Conservation (phyloP, 64 coral and sea anemone species). For the Stichodactyla helianthus region DNA sequence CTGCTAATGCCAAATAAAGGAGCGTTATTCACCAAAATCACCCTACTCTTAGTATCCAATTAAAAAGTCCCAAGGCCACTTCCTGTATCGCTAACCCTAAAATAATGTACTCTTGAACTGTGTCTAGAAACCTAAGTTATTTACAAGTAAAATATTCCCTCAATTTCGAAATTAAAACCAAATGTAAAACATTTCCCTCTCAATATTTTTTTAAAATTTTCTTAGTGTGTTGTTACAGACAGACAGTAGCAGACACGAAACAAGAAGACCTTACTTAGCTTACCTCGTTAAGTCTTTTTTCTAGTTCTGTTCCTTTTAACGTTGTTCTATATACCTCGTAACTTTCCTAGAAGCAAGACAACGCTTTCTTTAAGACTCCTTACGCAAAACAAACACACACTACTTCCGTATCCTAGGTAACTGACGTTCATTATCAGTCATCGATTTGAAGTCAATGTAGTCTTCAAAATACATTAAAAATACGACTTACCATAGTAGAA, state of each 20-base stretch:
- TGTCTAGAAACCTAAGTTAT: too few species aligned
- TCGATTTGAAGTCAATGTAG: too few species aligned
- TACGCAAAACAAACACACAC: neutral
- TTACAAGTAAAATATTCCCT: too few species aligned
- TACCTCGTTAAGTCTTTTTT: neutral
- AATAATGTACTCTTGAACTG: too few species aligned
- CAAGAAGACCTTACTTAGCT: neutral
- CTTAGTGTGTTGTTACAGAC: too few species aligned
- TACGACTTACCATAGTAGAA: neutral
- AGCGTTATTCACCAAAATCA: neutral
- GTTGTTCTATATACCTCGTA: neutral
- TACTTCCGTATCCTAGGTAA: neutral
- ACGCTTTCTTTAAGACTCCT: neutral
- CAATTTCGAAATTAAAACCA: too few species aligned
- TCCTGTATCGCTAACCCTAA: neutral
- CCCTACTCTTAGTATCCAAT: neutral
- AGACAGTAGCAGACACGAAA: neutral
- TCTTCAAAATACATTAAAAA: neutral
- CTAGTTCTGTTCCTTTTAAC: neutral
- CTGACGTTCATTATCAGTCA: neutral
- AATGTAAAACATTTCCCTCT: too few species aligned
- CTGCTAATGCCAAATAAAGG: neutral
- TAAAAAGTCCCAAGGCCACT: neutral
- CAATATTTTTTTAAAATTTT: too few species aligned
- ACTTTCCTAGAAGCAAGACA: conserved; percentile 6